A percentile compares a stretch with the other conserved stretches of the same genome.
Evolutionary conservation across 2,888 invertebrate species (phyloP).

Genomic region (Himalopsyche tibetana): DNA sequence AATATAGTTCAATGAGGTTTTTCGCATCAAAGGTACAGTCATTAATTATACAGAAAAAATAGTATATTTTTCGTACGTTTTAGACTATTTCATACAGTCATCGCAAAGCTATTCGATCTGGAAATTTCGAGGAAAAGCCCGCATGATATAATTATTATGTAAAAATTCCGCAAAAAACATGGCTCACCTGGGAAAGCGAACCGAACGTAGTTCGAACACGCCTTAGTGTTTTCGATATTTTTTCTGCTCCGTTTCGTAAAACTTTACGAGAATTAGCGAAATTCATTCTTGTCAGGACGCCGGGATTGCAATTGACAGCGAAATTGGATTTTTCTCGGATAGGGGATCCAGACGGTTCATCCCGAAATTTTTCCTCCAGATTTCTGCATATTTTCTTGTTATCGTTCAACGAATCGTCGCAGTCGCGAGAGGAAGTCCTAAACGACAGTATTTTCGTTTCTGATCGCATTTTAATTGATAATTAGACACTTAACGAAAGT

Average conservation of each 20-base stretch:
- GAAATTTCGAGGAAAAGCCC: no score
- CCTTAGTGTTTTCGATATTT: slow-evolving; percentile 81
- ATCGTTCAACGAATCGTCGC: slow-evolving; percentile 51
- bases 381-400: slow-evolving; percentile 56
- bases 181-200: slow-evolving; percentile 81
- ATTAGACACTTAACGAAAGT: slow-evolving; percentile 49
- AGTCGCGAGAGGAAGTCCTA: slow-evolving; percentile 52
- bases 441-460: slow-evolving; percentile 57
- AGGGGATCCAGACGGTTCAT: slow-evolving; percentile 54
- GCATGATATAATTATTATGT: no score
- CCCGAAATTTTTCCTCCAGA: slow-evolving; percentile 58
- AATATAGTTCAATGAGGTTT: no score
- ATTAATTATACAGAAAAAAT: no score
- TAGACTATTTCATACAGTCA: no score
- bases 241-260: slow-evolving; percentile 81
- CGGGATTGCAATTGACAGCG: slow-evolving; percentile 46
- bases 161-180: not conserved
- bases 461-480: slow-evolving; percentile 55
- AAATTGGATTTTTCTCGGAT: slow-evolving; percentile 50
- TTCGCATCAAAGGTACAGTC: no score
- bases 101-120: no score
- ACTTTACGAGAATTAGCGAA: slow-evolving; percentile 60
- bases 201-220: slow-evolving; percentile 82
- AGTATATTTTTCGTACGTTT: no score
- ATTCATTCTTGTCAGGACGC: slow-evolving; percentile 56